Conservation (phyloP, 92 coral and sea anemone genomes). For the Zoanthus solanderi region DNA sequence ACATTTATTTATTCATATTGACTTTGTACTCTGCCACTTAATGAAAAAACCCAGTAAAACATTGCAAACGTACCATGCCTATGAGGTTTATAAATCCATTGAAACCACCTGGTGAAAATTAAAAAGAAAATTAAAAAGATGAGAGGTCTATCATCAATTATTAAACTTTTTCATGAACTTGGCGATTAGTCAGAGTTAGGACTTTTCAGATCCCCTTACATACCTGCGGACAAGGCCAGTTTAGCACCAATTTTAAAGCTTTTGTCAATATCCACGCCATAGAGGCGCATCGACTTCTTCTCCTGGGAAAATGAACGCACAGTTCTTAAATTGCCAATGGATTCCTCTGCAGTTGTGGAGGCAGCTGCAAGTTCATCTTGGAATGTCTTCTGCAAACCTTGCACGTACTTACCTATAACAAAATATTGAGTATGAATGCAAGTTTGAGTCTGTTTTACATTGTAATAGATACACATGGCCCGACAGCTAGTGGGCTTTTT, state of each 20-base stretch:
- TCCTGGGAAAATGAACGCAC: constrained; percentile 96
- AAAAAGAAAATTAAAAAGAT: background rate
- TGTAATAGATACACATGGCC: too few relatives aligned
- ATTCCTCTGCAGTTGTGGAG: constrained; percentile 92
- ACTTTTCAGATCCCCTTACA: background rate
- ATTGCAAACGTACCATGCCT: constrained; percentile 73
- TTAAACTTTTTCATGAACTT: too few relatives aligned
- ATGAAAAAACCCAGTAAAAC: background rate
- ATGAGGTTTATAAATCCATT: constrained; percentile 84
- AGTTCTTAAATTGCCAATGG: constrained; percentile 90
- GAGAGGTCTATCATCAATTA: too few relatives aligned
- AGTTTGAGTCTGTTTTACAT: too few relatives aligned
- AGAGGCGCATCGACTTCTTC: constrained; percentile 77
- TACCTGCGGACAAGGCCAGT: constrained; percentile 88
- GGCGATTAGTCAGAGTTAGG: too few relatives aligned
- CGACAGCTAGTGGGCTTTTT: too few relatives aligned
- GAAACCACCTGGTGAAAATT: constrained; percentile 69
- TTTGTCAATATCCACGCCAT: constrained; percentile 77
- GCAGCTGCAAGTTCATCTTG: constrained; percentile 94
- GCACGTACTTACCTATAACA: constrained; percentile 77
- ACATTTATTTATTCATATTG: too few relatives aligned
- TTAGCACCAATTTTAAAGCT: constrained; percentile 88
- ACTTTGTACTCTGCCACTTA: background rate
- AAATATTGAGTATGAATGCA: background rate
- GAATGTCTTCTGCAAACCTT: constrained; percentile 78